These are phyloP conservation scores for Gymnopithys bicolor DNA, from an alignment of 2,797 vertebrate genomes.

Conservation along the genomic window DNA sequence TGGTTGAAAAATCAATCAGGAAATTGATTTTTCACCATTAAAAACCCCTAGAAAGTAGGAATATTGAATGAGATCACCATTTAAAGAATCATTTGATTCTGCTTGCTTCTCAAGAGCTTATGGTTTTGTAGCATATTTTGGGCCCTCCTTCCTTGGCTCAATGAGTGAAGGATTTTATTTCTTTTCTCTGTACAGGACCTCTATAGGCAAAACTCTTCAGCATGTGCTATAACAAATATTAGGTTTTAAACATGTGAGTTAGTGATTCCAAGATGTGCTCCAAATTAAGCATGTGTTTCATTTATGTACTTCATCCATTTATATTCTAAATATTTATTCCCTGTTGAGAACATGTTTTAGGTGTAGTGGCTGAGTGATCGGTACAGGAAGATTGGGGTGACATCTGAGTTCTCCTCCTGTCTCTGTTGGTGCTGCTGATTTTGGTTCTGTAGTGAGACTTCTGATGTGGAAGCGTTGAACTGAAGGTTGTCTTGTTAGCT, in stretches of 20 bases:
- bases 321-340: not conserved
- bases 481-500: not conserved
- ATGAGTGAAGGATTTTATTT: not conserved
- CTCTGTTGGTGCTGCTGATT: not conserved
- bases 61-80: conserved; percentile 6
- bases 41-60: not conserved
- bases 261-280: not conserved
- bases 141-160: not conserved
- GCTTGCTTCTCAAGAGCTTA: not conserved
- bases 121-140: not conserved
- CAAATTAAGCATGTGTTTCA: not conserved
- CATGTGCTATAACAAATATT: not conserved
- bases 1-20: conserved; percentile 31
- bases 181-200: not conserved
- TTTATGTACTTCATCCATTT: not conserved
- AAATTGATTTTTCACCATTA: conserved; percentile 34
- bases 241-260: not conserved
- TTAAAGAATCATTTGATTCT: not conserved
- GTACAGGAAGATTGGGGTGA: not conserved
- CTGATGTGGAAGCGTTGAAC: not conserved
- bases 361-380: not conserved
- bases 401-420: not conserved
- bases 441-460: not conserved
- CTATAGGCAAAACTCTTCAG: not conserved
- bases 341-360: not conserved